Evolutionary conservation across 2,888 invertebrate species (phyloP).

Genomic region (Tenthredo amoena): DNA sequence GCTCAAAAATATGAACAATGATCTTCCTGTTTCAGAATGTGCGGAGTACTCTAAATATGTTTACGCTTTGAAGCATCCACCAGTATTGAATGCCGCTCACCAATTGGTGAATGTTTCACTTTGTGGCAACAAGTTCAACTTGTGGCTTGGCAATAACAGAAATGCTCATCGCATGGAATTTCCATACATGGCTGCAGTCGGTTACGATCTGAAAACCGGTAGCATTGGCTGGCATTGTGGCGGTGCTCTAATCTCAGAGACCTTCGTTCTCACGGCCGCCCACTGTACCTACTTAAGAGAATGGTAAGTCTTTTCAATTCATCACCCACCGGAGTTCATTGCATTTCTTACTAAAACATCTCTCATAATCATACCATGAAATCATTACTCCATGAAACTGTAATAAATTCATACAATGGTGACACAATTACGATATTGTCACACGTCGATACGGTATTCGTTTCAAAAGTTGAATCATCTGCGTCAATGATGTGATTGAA

Average conservation of each 20-base stretch:
- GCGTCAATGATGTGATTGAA: not conserved
- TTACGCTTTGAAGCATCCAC: conserved; percentile 62
- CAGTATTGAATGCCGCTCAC: not conserved
- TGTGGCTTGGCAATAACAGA: not conserved
- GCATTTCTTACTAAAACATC: not conserved
- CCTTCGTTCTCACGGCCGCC: conserved; percentile 85
- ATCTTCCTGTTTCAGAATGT: conserved; percentile 66
- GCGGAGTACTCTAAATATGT: conserved; percentile 67
- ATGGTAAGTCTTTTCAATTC: conserved; percentile 52
- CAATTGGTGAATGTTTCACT: not conserved
- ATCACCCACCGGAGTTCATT: not conserved
- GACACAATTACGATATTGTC: not conserved
- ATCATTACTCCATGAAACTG: not conserved
- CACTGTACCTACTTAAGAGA: conserved; percentile 79
- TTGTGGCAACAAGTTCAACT: not conserved
- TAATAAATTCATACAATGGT: not conserved
- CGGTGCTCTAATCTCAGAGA: conserved; percentile 83
- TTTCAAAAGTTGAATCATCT: not conserved
- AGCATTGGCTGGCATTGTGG: conserved; percentile 73
- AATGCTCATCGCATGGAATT: conserved; percentile 65
- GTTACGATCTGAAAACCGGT: conserved; percentile 59
- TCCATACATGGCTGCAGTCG: conserved; percentile 74
- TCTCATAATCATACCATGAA: not conserved
- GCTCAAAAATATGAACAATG: not conserved
- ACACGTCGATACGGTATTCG: not conserved